Evolutionary conservation across 2,888 invertebrate genomes (phyloP).

Genomic region (Agriopis aurantiaria): DNA sequence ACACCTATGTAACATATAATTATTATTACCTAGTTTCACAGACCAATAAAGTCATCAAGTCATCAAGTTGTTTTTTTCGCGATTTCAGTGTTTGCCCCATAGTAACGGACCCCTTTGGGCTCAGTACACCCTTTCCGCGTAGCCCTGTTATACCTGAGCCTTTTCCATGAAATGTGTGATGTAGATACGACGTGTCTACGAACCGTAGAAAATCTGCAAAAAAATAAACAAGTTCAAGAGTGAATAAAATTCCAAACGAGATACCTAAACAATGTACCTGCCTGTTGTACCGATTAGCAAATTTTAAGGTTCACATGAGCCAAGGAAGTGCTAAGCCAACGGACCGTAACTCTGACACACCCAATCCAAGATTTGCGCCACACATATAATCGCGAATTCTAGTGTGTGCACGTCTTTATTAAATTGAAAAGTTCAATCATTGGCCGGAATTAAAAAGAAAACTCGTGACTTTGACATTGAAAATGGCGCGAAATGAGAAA

Average conservation of each 20-base stretch:
- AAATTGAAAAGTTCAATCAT: constrained; percentile 43
- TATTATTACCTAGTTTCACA: too few relatives aligned
- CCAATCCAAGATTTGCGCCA: constrained; percentile 73
- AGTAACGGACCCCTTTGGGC: too few relatives aligned
- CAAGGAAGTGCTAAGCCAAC: constrained; percentile 71
- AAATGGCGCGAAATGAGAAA: constrained; percentile 26
- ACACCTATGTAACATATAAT: too few relatives aligned
- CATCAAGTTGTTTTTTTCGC: too few relatives aligned
- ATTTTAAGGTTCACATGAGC: constrained; percentile 72
- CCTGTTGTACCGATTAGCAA: constrained; percentile 63
- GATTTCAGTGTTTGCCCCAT: too few relatives aligned
- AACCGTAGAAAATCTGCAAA: too few relatives aligned
- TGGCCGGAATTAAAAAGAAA: constrained; percentile 23
- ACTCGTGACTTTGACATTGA: constrained; percentile 26
- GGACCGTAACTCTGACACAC: constrained; percentile 74
- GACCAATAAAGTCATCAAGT: too few relatives aligned
- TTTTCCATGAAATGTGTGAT: too few relatives aligned
- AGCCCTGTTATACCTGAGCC: too few relatives aligned
- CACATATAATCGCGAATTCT: constrained; percentile 73
- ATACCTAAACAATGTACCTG: constrained; percentile 45
- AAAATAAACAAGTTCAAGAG: background rate
- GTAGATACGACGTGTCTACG: too few relatives aligned
- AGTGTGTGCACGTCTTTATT: constrained; percentile 70
- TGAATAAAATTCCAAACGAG: background rate
- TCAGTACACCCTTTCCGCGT: too few relatives aligned